Percentiles rank a stretch among this genome's conserved stretches.
These are phyloP conservation scores for Phragmatobia fuliginosa DNA, from an alignment of 2,888 invertebrate genomes.

Conservation along the genomic window DNA sequence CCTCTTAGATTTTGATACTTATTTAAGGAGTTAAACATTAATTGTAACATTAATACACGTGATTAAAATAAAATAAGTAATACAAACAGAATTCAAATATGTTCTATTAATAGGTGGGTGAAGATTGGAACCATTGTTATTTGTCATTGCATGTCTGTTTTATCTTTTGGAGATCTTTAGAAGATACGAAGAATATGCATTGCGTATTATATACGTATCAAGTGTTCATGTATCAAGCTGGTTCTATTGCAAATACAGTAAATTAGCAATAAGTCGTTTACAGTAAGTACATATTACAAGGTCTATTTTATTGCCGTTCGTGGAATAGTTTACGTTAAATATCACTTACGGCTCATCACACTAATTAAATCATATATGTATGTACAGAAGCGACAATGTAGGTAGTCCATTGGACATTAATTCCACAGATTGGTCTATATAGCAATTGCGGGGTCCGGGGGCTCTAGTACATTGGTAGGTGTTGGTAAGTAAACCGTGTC, in stretches of 20 bases:
- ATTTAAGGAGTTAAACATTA: neutral
- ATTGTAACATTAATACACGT: neutral
- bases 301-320: constrained; percentile 27
- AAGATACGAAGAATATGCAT: neutral
- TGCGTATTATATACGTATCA: neutral
- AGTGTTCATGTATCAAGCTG: neutral
- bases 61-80: neutral
- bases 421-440: constrained; percentile 77
- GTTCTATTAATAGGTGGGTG: neutral
- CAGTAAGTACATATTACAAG: constrained; percentile 12
- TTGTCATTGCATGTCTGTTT: neutral
- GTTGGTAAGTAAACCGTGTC: constrained; percentile 49
- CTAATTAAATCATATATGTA: constrained; percentile 62
- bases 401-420: constrained; percentile 60
- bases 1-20: neutral
- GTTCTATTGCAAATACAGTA: neutral
- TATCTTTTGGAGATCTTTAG: neutral
- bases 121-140: neutral
- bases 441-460: constrained; percentile 66
- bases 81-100: neutral
- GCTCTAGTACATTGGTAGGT: constrained; percentile 15
- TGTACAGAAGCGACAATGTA: constrained; percentile 39
- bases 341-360: constrained; percentile 46
- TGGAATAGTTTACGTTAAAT: constrained; percentile 39
- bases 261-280: constrained; percentile 15